These are phyloP conservation scores for Pygathrix nemaeus DNA, from an alignment of 2,113 vertebrate genomes.

Conservation along the genomic window DNA sequence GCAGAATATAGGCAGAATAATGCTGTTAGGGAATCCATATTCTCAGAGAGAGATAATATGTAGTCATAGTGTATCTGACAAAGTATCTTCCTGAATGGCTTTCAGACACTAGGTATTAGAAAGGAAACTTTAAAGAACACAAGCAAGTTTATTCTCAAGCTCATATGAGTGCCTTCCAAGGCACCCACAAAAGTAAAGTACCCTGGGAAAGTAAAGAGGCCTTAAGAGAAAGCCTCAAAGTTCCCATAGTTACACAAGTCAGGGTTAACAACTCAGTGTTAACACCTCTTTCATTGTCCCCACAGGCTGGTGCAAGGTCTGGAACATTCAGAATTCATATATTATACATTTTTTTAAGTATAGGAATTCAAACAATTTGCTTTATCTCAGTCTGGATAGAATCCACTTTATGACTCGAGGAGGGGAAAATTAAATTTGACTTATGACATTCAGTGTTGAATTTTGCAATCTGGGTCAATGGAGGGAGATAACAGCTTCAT, in stretches of 20 bases:
- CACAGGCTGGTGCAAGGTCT: not conserved
- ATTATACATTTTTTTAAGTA: not conserved
- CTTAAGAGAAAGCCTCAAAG: not conserved
- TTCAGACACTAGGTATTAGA: not conserved
- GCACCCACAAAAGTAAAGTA: not conserved
- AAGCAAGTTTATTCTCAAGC: not conserved
- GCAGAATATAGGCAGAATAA: not conserved
- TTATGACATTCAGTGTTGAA: not conserved
- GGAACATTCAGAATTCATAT: not conserved
- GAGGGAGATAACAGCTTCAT: not conserved
- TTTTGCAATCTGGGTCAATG: not conserved
- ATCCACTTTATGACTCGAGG: not conserved
- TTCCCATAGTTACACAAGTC: no score
- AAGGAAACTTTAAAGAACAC: not conserved
- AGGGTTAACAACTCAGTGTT: not conserved
- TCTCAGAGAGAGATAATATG: not conserved
- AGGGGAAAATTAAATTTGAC: not conserved
- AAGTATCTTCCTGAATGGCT: not conserved
- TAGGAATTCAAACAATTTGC: not conserved
- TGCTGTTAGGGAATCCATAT: no score
- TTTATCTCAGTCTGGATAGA: not conserved
- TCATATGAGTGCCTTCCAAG: not conserved
- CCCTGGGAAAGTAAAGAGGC: not conserved
- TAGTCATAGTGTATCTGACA: not conserved
- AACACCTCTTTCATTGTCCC: not conserved